These are phyloP conservation scores for Zosterops pallidus DNA, from an alignment of 2,113 vertebrate genomes.

Conservation along the genomic window DNA sequence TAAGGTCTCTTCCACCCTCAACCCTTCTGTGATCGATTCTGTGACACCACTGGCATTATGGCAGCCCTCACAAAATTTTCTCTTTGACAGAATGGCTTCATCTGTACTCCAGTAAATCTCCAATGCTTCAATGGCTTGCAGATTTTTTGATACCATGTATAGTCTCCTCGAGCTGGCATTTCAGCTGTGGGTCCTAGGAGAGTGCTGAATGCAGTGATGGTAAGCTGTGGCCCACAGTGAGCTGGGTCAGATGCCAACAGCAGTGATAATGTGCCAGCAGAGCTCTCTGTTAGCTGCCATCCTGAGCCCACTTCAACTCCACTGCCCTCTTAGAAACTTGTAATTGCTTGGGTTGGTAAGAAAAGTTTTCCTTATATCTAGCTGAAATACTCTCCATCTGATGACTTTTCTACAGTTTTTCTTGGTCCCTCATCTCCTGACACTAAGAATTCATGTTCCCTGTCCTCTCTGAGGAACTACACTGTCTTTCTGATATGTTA, in stretches of 20 bases:
- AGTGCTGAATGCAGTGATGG: background rate
- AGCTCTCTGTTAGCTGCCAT: background rate
- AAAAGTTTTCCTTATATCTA: background rate
- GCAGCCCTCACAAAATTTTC: background rate
- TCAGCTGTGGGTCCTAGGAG: background rate
- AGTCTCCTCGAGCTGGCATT: background rate
- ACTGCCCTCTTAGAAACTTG: background rate
- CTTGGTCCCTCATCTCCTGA: background rate
- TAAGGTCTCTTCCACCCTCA: background rate
- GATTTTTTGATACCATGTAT: accelerated
- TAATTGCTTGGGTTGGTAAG: background rate
- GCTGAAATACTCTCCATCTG: background rate
- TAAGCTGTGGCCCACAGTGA: background rate
- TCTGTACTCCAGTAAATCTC: background rate
- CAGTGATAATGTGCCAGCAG: background rate
- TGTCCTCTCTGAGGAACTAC: background rate
- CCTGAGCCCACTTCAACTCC: accelerated
- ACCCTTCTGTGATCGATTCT: background rate
- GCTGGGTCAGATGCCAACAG: background rate
- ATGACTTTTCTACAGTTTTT: background rate
- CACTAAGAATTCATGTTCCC: background rate
- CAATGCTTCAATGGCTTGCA: background rate
- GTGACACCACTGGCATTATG: background rate
- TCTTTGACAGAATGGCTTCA: background rate
- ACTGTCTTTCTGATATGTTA: background rate